phyloP scores from a whole-genome alignment of 2,113 vertebrate genomes.

The Engraulis encrasicolus region DNA sequence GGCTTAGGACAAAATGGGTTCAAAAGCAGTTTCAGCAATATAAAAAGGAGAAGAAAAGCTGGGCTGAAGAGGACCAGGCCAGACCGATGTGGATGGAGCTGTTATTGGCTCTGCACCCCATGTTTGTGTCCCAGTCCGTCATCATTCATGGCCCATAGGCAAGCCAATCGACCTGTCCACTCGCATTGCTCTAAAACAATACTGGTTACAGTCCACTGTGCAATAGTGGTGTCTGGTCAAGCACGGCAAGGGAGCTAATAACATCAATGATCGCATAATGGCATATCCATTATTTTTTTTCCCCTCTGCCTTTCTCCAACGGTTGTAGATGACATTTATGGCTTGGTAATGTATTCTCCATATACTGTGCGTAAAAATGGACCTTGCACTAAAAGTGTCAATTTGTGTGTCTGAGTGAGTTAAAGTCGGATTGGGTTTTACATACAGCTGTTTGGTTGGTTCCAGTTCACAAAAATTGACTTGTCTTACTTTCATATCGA shows the following conservation, averaged over 20 bases:
- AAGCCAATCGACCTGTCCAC: conserved; percentile 9
- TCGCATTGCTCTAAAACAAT: not conserved
- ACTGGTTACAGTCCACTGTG: not conserved
- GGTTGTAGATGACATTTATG: not conserved
- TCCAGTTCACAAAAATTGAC: too few relatives aligned
- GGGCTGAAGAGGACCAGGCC: conserved; percentile 3
- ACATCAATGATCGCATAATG: not conserved
- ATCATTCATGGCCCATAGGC: not conserved
- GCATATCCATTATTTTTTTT: not conserved
- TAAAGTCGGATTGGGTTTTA: too few relatives aligned
- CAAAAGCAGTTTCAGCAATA: too few relatives aligned
- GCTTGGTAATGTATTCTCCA: not conserved
- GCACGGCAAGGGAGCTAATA: not conserved
- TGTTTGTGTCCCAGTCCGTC: conserved; percentile 12
- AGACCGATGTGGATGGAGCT: too few relatives aligned
- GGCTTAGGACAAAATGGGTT: too few relatives aligned
- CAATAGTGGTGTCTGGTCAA: not conserved
- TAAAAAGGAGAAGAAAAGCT: not conserved
- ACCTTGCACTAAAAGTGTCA: too few relatives aligned
- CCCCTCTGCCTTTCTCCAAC: not conserved
- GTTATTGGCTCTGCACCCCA: conserved; percentile 10
- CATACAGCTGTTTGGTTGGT: too few relatives aligned
- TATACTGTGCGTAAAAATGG: too few relatives aligned
- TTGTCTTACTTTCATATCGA: too few relatives aligned
- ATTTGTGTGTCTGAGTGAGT: too few relatives aligned